Percentiles rank a stretch among this genome's conserved stretches.
Evolutionary conservation across 2,113 vertebrate genomes (phyloP).

Genomic region (Mirza zaza): DNA sequence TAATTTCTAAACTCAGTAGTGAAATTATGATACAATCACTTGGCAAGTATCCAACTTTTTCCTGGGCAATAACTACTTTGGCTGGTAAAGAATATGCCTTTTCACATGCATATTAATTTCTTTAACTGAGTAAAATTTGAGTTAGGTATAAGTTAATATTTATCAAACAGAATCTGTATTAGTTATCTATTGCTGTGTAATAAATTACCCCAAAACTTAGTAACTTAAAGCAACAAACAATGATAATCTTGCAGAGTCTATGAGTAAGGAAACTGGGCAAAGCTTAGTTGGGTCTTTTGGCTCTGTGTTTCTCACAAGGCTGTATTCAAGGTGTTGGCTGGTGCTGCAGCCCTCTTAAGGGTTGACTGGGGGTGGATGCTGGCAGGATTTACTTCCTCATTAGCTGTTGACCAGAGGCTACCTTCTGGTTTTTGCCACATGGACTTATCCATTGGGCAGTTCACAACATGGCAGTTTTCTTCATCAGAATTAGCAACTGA

Average conservation of each 20-base stretch:
- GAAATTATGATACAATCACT: slow-evolving; percentile 35
- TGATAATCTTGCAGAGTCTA: neutral
- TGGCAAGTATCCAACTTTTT: slow-evolving; percentile 44
- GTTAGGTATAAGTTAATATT: neutral
- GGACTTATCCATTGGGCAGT: neutral
- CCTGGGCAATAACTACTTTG: neutral
- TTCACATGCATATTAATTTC: neutral
- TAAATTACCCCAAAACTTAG: neutral
- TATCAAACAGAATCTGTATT: neutral
- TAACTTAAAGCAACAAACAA: neutral
- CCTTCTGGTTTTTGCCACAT: neutral
- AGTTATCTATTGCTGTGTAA: neutral
- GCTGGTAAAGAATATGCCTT: neutral
- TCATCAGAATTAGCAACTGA: neutral
- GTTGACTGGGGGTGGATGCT: neutral
- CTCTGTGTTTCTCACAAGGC: neutral
- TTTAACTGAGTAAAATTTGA: neutral
- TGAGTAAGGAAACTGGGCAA: neutral
- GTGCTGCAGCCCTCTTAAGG: neutral
- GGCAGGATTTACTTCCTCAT: neutral
- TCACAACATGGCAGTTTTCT: neutral
- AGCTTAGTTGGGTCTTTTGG: neutral
- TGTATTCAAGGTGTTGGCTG: neutral
- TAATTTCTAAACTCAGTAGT: slow-evolving; percentile 56
- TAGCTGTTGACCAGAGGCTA: neutral